Evolutionary conservation across 1,140 invertebrate genomes (phyloP).

Genomic region (Globodera rostochiensis): DNA sequence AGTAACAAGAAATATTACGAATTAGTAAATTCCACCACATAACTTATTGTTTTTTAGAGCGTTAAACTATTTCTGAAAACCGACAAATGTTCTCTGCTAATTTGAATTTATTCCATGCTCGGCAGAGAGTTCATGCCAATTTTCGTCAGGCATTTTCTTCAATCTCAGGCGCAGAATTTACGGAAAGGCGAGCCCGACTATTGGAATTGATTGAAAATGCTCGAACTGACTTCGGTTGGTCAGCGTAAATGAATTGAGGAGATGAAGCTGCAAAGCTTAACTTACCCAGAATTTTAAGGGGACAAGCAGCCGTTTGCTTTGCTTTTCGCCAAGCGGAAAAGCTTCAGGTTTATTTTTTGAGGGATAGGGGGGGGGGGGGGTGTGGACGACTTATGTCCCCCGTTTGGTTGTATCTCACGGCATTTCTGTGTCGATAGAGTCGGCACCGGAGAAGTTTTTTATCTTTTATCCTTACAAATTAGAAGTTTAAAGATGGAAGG

Average conservation of each 20-base stretch:
- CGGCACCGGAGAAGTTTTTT: too few species aligned
- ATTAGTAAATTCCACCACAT: too few species aligned
- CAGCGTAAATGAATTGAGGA: background rate
- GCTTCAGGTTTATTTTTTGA: background rate
- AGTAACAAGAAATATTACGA: too few species aligned
- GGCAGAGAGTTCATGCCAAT: too few species aligned
- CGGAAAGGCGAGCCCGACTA: slow-evolving; percentile 13
- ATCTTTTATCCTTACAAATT: too few species aligned
- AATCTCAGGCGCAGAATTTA: slow-evolving; percentile 34
- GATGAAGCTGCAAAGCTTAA: background rate
- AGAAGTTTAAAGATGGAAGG: background rate
- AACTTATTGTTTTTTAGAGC: too few species aligned
- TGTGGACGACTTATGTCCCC: too few species aligned
- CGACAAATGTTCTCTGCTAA: too few species aligned
- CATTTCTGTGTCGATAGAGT: too few species aligned
- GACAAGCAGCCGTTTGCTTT: slow-evolving; percentile 10
- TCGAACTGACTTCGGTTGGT: background rate
- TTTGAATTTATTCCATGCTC: too few species aligned
- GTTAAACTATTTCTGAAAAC: too few species aligned
- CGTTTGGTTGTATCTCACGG: background rate
- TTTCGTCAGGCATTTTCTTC: background rate
- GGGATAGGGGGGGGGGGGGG: too few species aligned
- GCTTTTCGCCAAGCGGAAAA: slow-evolving; percentile 16
- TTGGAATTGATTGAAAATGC: background rate
- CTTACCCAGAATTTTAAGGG: background rate